A percentile compares a stretch with the other conserved stretches of the same genome.
These are phyloP conservation scores for Stylophora pistillata DNA, from an alignment of 64 coral and sea anemone species.

Conservation along the genomic window DNA sequence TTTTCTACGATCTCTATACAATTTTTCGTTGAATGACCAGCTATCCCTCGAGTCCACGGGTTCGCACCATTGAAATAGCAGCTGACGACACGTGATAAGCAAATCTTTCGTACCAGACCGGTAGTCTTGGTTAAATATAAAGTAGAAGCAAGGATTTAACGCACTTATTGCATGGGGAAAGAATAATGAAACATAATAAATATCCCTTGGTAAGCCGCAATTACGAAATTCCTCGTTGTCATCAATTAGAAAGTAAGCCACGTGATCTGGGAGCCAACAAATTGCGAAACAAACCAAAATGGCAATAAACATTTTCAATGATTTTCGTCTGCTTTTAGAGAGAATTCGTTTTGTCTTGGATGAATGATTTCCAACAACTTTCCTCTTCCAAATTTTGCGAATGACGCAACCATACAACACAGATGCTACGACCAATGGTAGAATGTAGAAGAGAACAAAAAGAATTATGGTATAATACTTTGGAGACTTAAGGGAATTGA, in stretches of 20 bases:
- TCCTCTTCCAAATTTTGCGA: conserved; percentile 36
- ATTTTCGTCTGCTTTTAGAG: conserved; percentile 18
- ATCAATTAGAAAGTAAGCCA: conserved; percentile 24
- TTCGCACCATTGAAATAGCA: neutral
- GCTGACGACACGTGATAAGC: neutral
- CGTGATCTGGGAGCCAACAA: conserved; percentile 58
- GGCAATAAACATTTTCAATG: conserved; percentile 58
- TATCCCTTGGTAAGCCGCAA: conserved; percentile 10
- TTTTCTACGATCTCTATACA: no score
- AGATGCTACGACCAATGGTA: neutral
- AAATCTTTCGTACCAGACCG: neutral
- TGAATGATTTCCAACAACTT: conserved; percentile 14
- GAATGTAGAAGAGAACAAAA: conserved; percentile 34
- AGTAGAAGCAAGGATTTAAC: conserved; percentile 59
- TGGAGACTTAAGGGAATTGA: neutral
- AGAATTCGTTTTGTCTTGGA: neutral
- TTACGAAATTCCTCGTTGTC: neutral
- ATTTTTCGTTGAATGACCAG: no score
- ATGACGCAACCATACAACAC: conserved; percentile 34
- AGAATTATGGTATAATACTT: conserved; percentile 34
- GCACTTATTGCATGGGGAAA: conserved; percentile 47
- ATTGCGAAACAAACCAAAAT: conserved; percentile 59
- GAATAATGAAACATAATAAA: conserved; percentile 25
- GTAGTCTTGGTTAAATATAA: conserved; percentile 33
- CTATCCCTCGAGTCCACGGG: no score